Base-by-base conservation (phyloP, 2,888 invertebrate species). In the Drosophila pseudotalamancana region DNA sequence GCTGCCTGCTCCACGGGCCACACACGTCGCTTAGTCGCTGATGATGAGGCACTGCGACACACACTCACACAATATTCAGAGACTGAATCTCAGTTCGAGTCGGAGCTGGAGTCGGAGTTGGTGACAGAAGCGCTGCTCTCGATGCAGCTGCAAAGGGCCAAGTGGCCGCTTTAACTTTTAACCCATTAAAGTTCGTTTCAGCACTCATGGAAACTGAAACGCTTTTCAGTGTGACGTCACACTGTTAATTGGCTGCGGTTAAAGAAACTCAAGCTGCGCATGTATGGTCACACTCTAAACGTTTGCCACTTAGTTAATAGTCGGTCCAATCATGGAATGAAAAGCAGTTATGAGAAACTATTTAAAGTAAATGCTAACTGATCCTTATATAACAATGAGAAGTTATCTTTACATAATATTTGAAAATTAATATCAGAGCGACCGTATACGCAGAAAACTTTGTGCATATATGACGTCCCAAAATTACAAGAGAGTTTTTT, bases 61-160 rank as follows among this genome's bases (percentile, higher is more conserved):
- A 46, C 25, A 31, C 32, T 42, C 45, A 55, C 31, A 71, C 40
- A 39, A 61, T 29, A 25, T 42, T 43, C 48, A 34, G 19, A 55
- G 42, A 12, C 25, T n/a, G 50, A 50, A 23, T 19, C 50, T n/a
- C 6, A 34, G 11, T 6, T 34, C 25, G 27, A 27, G 34, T 25
- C 5, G 34, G 16, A 34, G 34, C 19, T n/a, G 56, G 32, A 35
- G 43, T 11, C 21, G 56, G 25, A 25, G 25, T 53, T 77, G 79
- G 79, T 84, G 87, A 87, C 80, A 80, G 78, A 73, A 73, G 80
- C 80, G 43, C 37, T 55, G 57, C 54, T 59, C 51, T 46, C 72
- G 27, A 27, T 65, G 72, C 45, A 60, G 32, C 43, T 50, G 72
- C 27, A 56, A n/a, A 29, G 31, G 63, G 27, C 19, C n/a, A 14